Percentiles rank a stretch among this genome's conserved stretches.
phyloP scores from a whole-genome alignment of 2,888 invertebrate species.

The Leuctra nigra region DNA sequence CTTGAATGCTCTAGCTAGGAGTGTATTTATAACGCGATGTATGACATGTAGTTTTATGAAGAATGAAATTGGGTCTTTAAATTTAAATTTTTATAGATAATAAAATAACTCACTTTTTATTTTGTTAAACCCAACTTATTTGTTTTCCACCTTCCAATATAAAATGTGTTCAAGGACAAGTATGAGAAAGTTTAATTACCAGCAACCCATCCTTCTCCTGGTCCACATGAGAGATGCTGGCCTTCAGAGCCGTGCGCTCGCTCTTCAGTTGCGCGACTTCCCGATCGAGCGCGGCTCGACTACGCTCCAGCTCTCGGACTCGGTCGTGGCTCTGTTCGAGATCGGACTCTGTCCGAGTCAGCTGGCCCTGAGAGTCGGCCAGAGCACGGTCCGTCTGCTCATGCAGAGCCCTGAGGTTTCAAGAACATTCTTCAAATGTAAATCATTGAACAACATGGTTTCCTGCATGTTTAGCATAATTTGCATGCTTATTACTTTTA shows the following conservation, averaged over 20 bases:
- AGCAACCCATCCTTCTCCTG: slow-evolving; percentile 61
- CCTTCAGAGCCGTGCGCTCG: slow-evolving; percentile 56
- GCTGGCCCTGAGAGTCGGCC: slow-evolving; percentile 59
- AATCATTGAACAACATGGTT: neutral
- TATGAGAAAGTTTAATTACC: no score
- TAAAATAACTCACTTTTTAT: no score
- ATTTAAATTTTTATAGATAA: no score
- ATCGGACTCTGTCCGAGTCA: slow-evolving; percentile 56
- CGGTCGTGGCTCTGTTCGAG: slow-evolving; percentile 53
- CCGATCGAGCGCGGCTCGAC: slow-evolving; percentile 51
- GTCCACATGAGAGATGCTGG: slow-evolving; percentile 57
- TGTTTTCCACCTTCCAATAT: no score
- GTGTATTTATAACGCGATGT: no score
- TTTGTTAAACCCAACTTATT: slow-evolving; percentile 28
- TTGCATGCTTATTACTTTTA: neutral
- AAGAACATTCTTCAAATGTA: neutral
- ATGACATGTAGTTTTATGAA: no score
- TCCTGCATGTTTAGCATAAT: neutral
- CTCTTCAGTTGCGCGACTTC: slow-evolving; percentile 54
- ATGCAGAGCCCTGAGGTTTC: slow-evolving; percentile 55
- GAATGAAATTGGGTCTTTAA: no score
- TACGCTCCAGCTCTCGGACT: slow-evolving; percentile 50
- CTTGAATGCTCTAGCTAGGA: no score
- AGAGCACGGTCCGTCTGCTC: slow-evolving; percentile 69
- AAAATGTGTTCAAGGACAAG: no score